These are phyloP conservation scores for Nephrotoma flavescens DNA, from an alignment of 2,888 invertebrate species.

Conservation along the genomic window DNA sequence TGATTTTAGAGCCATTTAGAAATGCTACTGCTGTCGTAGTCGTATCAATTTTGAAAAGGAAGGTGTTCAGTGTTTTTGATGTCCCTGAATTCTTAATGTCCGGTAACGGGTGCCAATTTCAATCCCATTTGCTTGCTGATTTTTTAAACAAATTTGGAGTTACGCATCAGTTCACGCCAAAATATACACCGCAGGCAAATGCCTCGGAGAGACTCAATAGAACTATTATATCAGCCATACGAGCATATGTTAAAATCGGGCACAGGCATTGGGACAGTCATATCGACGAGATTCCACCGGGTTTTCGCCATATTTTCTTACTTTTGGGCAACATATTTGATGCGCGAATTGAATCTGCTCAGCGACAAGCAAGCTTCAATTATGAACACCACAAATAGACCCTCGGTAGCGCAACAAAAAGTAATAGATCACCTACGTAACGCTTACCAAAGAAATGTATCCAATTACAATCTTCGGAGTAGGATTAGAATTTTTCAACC, in stretches of 20 bases:
- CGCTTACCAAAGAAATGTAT: neutral
- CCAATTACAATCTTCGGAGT: neutral
- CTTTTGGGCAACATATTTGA: neutral
- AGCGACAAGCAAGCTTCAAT: neutral
- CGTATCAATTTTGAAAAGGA: neutral
- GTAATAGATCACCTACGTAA: neutral
- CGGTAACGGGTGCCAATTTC: neutral
- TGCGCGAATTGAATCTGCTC: neutral
- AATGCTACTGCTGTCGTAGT: neutral
- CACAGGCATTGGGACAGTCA: neutral
- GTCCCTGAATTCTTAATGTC: neutral
- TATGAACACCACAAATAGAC: neutral
- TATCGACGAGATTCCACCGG: neutral
- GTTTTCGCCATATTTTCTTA: neutral
- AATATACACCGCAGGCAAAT: neutral
- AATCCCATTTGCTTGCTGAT: neutral
- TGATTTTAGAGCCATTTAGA: neutral
- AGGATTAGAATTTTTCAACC: neutral
- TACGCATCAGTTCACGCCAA: neutral
- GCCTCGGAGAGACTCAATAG: neutral
- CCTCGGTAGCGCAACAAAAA: no score
- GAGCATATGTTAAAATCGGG: neutral
- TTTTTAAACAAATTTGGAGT: neutral
- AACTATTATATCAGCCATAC: neutral
- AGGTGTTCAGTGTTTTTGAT: neutral